Evolutionary conservation across 2,888 invertebrate genomes (phyloP), one percentile per base, ranked within the genome.

Genomic region (Cylindroiulus punctatus): DNA sequence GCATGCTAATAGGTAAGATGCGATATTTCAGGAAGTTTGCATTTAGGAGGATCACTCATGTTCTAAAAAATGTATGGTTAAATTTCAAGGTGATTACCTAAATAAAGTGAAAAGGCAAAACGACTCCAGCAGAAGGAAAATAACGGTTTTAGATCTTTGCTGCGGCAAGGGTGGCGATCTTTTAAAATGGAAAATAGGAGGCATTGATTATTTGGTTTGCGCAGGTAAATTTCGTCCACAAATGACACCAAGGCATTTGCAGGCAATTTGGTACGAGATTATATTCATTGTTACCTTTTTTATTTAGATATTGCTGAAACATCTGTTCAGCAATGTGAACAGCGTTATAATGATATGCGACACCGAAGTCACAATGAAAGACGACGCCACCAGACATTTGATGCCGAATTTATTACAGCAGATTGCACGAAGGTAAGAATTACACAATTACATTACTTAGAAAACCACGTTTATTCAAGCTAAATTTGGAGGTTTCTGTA

Each of bases 81-180:
- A 81, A 87, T 90, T 91, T 89, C 88, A 95, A 95, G 91, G 92
- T 94, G 89, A 93, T 92, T 88, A 94, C 93, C 91, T 93, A 94
- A 83, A 94, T 93, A 89, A 93, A 93, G 88, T 91, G 90, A 4
- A 94, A 93, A 89, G 93, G 17, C 93, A 94, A 88, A 94, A 94
- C n/a, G 92, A 93, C 10, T 32, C 84, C 26, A 22, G 65, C 22
- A 83, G 32, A 30, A 87, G 86, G 30, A 52, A 47, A 47, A 89
- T 96, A 44, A 93, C 93, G 87, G 96, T 97, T 0, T 92, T 98
- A 86, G 99, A 99, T 91, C 94, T 99, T 93, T 97, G 98, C 89
- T 98, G 98, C 90, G 99, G 99, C 0, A 99, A 99, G 93, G 99
- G 99, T 30, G 99, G 99, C 1, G 99, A 99, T 91, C 92, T 99